These are phyloP conservation scores for Copidosoma floridanum DNA, from an alignment of 1,140 invertebrate genomes.

Conservation along the genomic window DNA sequence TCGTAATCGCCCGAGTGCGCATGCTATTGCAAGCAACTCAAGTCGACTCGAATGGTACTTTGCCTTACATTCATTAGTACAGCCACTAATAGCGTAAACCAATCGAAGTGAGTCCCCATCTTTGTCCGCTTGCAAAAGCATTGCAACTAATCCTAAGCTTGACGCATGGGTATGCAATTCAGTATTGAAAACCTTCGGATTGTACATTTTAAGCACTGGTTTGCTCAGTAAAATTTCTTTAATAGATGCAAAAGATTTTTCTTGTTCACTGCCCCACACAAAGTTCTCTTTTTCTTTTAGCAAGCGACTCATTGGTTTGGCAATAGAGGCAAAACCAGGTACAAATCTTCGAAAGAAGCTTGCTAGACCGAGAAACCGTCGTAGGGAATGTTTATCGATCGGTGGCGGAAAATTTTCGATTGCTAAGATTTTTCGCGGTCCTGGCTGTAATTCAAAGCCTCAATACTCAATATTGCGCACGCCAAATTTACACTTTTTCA, in stretches of 20 bases:
- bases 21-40: slow-evolving; percentile 32
- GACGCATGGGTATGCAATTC: slow-evolving; percentile 45
- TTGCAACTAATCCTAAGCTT: slow-evolving; percentile 35
- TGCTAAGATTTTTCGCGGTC: slow-evolving; percentile 35
- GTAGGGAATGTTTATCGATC: slow-evolving; percentile 35
- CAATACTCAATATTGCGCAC: slow-evolving; percentile 24
- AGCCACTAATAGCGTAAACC: slow-evolving; percentile 31
- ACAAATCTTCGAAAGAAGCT: slow-evolving; percentile 44
- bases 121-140: slow-evolving; percentile 25
- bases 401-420: slow-evolving; percentile 39
- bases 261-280: slow-evolving; percentile 12
- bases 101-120: not conserved
- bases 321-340: slow-evolving; percentile 33
- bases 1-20: slow-evolving; percentile 14
- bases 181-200: slow-evolving; percentile 25
- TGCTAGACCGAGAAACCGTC: slow-evolving; percentile 43
- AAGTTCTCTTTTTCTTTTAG: slow-evolving; percentile 23
- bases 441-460: slow-evolving; percentile 28
- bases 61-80: slow-evolving; percentile 28
- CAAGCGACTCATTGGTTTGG: slow-evolving; percentile 29
- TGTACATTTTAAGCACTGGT: slow-evolving; percentile 31
- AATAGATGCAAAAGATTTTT: not conserved
- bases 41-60: slow-evolving; percentile 33
- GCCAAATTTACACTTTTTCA: slow-evolving; percentile 41
- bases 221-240: not conserved